Evolutionary conservation across 1,140 invertebrate species (phyloP).

Genomic region (Sycobia sp.): DNA sequence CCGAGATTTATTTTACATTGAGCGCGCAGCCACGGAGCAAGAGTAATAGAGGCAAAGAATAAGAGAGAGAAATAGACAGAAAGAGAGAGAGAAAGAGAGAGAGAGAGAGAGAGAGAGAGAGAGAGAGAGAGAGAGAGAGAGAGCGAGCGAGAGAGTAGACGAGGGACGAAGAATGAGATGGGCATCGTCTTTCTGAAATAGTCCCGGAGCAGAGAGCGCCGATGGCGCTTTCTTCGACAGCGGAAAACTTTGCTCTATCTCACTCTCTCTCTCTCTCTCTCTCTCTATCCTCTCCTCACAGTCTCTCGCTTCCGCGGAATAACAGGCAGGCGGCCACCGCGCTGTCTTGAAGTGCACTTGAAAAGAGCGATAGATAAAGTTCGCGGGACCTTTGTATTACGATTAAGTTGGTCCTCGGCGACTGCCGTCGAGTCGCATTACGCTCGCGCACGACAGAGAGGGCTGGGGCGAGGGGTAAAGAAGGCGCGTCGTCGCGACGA

Average conservation of each 20-base stretch:
- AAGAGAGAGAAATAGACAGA: too few species aligned
- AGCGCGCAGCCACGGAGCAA: neutral
- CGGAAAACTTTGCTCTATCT: slow-evolving; percentile 16
- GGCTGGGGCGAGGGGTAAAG: neutral
- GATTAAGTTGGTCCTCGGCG: slow-evolving; percentile 6
- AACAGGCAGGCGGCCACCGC: neutral
- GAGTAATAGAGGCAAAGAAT: neutral
- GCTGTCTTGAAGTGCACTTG: slow-evolving; percentile 1
- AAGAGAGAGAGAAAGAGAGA: neutral
- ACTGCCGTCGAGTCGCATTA: neutral
- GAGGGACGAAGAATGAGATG: too few species aligned
- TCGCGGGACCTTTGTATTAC: slow-evolving; percentile 30
- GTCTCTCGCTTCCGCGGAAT: neutral
- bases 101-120: neutral
- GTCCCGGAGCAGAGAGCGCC: neutral
- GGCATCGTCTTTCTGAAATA: slow-evolving; percentile 18
- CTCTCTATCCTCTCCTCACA: too few species aligned
- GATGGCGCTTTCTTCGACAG: slow-evolving; percentile 9
- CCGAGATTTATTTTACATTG: slow-evolving; percentile 23
- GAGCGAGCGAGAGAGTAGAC: too few species aligned
- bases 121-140: too few species aligned
- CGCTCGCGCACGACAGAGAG: too few species aligned
- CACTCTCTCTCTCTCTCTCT: too few species aligned
- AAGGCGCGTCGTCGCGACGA: slow-evolving; percentile 29
- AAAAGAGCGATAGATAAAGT: slow-evolving; percentile 13